Evolutionary conservation across 2,888 invertebrate species (phyloP).

Genomic region (Heliconius ethilla): DNA sequence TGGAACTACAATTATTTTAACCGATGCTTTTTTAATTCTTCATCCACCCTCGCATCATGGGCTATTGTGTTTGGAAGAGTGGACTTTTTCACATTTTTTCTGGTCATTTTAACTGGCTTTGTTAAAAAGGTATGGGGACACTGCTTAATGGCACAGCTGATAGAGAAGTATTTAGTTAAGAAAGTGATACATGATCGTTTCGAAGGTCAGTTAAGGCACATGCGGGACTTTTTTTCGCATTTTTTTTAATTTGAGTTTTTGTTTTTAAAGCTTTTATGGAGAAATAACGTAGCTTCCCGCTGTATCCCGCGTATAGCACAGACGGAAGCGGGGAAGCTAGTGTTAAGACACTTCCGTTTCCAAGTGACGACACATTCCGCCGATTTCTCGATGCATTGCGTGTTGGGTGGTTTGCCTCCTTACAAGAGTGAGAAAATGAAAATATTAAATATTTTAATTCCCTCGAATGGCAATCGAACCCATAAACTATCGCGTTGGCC

Average conservation of each 20-base stretch:
- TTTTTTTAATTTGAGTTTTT: neutral
- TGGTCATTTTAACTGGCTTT: slow-evolving; percentile 76
- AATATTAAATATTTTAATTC: too few species aligned
- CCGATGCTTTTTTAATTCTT: slow-evolving; percentile 58
- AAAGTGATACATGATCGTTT: slow-evolving; percentile 39
- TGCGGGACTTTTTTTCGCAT: too few species aligned
- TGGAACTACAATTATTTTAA: slow-evolving; percentile 78
- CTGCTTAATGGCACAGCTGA: slow-evolving; percentile 75
- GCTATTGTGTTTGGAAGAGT: slow-evolving; percentile 72
- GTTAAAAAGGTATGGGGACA: slow-evolving; percentile 75
- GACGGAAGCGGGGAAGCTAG: too few species aligned
- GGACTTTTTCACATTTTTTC: slow-evolving; percentile 62
- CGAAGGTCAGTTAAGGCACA: slow-evolving; percentile 39
- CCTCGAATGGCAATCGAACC: too few species aligned
- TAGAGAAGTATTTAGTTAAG: slow-evolving; percentile 42
- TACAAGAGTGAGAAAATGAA: too few species aligned
- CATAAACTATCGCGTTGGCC: too few species aligned
- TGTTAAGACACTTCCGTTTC: too few species aligned
- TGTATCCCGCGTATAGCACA: too few species aligned
- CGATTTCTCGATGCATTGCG: too few species aligned
- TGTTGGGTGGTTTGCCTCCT: too few species aligned
- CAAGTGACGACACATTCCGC: too few species aligned
- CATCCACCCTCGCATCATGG: slow-evolving; percentile 77
- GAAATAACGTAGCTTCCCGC: neutral
- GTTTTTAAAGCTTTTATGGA: neutral